Conservation (phyloP, 2,113 vertebrate genomes). For the Hydrochoerus hydrochaeris region DNA sequence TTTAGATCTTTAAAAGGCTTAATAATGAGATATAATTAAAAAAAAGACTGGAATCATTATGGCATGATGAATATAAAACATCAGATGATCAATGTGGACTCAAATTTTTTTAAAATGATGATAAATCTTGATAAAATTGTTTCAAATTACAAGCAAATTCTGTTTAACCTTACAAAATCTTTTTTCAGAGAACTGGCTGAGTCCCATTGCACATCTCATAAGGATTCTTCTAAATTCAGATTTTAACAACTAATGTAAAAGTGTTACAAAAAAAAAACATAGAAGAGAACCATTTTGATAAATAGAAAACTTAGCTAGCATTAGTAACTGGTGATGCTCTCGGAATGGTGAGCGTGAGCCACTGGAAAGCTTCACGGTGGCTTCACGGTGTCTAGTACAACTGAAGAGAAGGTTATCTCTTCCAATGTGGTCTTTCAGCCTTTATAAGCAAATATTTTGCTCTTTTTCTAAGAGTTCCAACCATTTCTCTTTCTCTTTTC, state of each 20-base stretch:
- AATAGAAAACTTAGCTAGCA: neutral
- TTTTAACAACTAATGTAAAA: constrained; percentile 25
- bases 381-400: neutral
- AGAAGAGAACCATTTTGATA: neutral
- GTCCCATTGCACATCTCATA: neutral
- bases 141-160: neutral
- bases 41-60: neutral
- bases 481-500: neutral
- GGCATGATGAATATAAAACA: neutral
- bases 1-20: constrained; percentile 18
- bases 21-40: neutral
- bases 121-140: neutral
- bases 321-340: neutral
- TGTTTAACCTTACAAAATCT: constrained; percentile 2
- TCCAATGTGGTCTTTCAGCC: neutral
- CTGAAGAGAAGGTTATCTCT: neutral
- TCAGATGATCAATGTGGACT: neutral
- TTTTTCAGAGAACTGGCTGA: neutral
- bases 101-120: constrained; percentile 40
- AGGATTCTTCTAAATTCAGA: neutral
- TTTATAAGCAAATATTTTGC: neutral
- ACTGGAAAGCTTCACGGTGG: neutral
- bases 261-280: neutral
- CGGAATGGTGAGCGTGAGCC: neutral
- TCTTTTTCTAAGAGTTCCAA: neutral